Conservation (phyloP, 2,888 invertebrate species). For the Ferrisia virgata region DNA sequence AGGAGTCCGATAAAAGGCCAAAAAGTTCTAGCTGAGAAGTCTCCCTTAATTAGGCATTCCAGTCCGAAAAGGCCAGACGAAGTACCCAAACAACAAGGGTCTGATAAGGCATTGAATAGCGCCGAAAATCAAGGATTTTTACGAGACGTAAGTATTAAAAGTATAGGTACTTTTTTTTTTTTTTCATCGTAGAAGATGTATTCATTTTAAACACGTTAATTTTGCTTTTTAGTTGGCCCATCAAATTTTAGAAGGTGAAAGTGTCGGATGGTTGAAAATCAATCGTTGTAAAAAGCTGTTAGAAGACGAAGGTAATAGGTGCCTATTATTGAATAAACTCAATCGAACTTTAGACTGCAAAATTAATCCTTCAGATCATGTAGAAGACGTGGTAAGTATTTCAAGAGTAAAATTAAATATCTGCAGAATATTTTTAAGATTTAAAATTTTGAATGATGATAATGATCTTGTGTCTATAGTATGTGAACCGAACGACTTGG, state of each 20-base stretch:
- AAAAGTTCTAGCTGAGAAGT: slow-evolving; percentile 82
- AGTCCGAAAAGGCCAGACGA: slow-evolving; percentile 66
- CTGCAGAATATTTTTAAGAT: neutral
- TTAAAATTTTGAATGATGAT: no score
- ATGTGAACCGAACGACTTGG: slow-evolving; percentile 85
- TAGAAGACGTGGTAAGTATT: slow-evolving; percentile 89
- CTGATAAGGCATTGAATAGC: slow-evolving; percentile 67
- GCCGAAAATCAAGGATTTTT: slow-evolving; percentile 91
- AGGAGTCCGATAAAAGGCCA: slow-evolving; percentile 52
- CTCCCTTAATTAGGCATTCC: slow-evolving; percentile 82
- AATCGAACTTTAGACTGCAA: slow-evolving; percentile 90
- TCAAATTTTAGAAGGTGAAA: slow-evolving; percentile 84
- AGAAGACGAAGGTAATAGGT: slow-evolving; percentile 98
- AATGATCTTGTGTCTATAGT: slow-evolving; percentile 59
- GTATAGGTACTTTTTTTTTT: neutral
- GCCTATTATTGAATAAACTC: slow-evolving; percentile 89
- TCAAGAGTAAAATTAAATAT: neutral
- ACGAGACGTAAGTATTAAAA: slow-evolving; percentile 75
- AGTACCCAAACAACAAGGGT: slow-evolving; percentile 65
- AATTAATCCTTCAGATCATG: slow-evolving; percentile 91
- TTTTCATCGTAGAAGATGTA: no score
- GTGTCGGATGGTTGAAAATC: slow-evolving; percentile 93
- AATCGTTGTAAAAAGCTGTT: slow-evolving; percentile 90
- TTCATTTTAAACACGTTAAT: no score
- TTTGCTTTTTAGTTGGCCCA: slow-evolving; percentile 62